Percentiles rank a stretch among this genome's conserved stretches.
phyloP scores from a whole-genome alignment of 2,113 vertebrate species.

The Rhinolophus sinicus region DNA sequence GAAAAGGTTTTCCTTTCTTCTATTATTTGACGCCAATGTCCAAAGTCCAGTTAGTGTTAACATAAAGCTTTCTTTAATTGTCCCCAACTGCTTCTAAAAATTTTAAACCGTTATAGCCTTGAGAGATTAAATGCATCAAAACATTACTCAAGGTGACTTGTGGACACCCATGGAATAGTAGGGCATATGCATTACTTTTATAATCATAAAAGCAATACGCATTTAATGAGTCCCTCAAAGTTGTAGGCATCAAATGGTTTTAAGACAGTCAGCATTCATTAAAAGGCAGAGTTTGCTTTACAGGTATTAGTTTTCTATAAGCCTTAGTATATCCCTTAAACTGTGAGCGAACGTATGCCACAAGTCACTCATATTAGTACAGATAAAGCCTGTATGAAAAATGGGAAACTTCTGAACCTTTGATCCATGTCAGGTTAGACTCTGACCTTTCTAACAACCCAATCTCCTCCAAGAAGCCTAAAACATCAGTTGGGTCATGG shows the following conservation, averaged over 20 bases:
- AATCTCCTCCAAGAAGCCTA: not conserved
- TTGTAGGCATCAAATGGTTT: not conserved
- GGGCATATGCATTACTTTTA: not conserved
- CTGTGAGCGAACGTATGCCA: not conserved
- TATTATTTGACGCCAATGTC: not conserved
- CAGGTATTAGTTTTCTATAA: not conserved
- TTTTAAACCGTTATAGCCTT: not conserved
- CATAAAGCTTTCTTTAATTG: not conserved
- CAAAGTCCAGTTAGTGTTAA: not conserved
- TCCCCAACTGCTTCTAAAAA: not conserved
- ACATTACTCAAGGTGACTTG: not conserved
- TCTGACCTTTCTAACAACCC: not conserved
- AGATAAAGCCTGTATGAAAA: not conserved
- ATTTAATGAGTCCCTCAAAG: conserved; percentile 18
- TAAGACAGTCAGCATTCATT: not conserved
- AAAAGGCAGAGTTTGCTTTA: not conserved
- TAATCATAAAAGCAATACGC: not conserved
- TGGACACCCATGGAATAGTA: not conserved
- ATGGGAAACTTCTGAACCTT: not conserved
- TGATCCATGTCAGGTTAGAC: not conserved
- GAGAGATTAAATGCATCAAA: conserved; percentile 20
- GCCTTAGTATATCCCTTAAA: not conserved
- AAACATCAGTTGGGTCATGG: not conserved
- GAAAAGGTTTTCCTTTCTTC: not conserved
- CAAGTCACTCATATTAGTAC: not conserved